phyloP scores from a whole-genome alignment of 2,113 vertebrate genomes.

The Atractosteus spatula region DNA sequence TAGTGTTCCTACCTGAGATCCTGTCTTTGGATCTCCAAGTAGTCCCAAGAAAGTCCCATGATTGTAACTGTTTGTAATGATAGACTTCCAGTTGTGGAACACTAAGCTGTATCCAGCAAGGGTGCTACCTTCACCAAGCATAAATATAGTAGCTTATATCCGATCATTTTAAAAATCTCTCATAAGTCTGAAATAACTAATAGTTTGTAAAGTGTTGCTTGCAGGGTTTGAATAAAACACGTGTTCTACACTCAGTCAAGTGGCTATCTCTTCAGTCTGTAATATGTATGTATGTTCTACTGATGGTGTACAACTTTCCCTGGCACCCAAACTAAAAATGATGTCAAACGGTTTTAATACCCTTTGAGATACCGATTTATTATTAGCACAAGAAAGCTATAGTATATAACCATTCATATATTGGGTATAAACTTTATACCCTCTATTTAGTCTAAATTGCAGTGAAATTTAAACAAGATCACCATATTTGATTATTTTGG shows the following conservation, averaged over 20 bases:
- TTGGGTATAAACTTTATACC: too few relatives aligned
- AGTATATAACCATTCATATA: too few relatives aligned
- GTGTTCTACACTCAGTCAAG: neutral
- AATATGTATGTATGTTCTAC: neutral
- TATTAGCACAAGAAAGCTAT: too few relatives aligned
- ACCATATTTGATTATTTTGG: neutral
- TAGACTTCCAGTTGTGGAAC: slow-evolving; percentile 39
- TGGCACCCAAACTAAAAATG: neutral
- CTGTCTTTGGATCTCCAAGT: neutral
- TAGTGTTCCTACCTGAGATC: neutral
- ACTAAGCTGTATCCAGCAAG: slow-evolving; percentile 38
- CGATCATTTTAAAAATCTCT: slow-evolving; percentile 49
- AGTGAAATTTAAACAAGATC: neutral
- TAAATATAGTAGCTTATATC: slow-evolving; percentile 36
- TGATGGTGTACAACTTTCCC: neutral
- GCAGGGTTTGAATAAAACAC: neutral
- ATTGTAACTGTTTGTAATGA: slow-evolving; percentile 33
- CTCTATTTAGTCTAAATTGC: too few relatives aligned
- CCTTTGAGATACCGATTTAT: neutral
- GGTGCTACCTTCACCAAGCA: slow-evolving; percentile 47
- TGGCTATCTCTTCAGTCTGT: neutral
- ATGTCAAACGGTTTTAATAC: neutral
- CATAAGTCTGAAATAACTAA: slow-evolving; percentile 25
- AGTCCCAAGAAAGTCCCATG: slow-evolving; percentile 8
- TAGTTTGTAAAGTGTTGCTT: too few relatives aligned